Percentiles rank a stretch among this genome's conserved stretches.
Conservation (phyloP, 1,140 invertebrate species). For the Sweltsa coloradensis region DNA sequence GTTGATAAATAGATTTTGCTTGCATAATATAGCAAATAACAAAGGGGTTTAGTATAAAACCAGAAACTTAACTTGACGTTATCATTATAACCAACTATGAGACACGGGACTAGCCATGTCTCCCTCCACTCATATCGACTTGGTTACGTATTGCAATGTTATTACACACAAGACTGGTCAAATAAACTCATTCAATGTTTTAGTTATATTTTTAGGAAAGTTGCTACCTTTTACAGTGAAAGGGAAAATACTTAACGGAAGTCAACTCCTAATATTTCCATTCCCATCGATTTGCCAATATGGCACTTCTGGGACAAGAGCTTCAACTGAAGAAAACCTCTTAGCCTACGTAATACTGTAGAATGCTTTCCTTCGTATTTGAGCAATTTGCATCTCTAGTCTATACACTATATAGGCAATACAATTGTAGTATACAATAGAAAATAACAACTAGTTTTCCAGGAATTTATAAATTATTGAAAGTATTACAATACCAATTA, state of each 20-base stretch:
- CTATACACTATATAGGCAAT: too few species aligned
- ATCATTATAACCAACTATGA: slow-evolving; percentile 1
- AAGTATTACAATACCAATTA: background rate
- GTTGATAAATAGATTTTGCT: background rate
- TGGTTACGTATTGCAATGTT: background rate
- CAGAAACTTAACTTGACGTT: too few species aligned
- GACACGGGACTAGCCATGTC: background rate
- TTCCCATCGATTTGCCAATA: background rate
- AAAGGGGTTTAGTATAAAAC: too few species aligned
- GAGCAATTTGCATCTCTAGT: background rate
- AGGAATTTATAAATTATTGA: background rate
- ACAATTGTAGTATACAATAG: background rate
- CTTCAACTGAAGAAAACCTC: background rate
- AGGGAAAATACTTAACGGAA: background rate
- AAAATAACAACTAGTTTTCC: background rate
- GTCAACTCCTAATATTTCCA: background rate
- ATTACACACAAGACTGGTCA: background rate
- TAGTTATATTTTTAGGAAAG: too few species aligned
- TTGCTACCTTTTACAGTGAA: too few species aligned
- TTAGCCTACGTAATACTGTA: background rate
- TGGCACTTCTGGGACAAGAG: background rate
- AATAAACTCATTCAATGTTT: too few species aligned
- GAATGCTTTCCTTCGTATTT: background rate
- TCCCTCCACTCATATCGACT: background rate
- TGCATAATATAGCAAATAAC: too few species aligned